phyloP scores from a whole-genome alignment of 2,888 invertebrate species.

The Neelides folsomi region DNA sequence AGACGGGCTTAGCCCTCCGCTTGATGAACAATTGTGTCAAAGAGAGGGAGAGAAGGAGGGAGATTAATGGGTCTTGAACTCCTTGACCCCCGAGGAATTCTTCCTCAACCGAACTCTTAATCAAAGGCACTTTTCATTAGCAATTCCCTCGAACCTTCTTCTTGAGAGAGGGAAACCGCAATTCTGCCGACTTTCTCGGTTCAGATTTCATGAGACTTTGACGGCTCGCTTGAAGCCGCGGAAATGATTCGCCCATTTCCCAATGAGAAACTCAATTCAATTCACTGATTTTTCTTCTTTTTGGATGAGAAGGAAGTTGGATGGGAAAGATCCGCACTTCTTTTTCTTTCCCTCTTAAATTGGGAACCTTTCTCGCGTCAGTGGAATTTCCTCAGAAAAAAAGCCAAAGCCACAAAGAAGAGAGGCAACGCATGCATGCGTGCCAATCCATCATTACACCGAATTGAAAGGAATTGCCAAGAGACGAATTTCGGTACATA shows the following conservation, averaged over 20 bases:
- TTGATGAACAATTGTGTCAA: slow-evolving; percentile 31
- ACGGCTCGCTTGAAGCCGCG: no score
- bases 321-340: neutral
- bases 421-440: no score
- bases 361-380: slow-evolving; percentile 7
- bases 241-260: no score
- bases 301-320: no score
- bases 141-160: slow-evolving; percentile 7
- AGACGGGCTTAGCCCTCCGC: slow-evolving; percentile 12
- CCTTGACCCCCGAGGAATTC: slow-evolving; percentile 19
- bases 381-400: slow-evolving; percentile 3
- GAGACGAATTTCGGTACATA: neutral
- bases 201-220: no score
- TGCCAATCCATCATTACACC: no score
- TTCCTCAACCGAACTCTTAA: slow-evolving; percentile 13
- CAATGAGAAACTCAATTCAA: no score
- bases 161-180: no score
- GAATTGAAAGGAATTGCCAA: no score
- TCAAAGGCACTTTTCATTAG: slow-evolving; percentile 22
- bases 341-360: slow-evolving; percentile 7
- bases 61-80: slow-evolving; percentile 29
- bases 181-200: no score
- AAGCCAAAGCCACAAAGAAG: neutral
- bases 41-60: slow-evolving; percentile 13
- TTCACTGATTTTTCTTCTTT: no score